phyloP scores from a whole-genome alignment of 2,113 vertebrate species.

The Phalacrocorax brasilianus region DNA sequence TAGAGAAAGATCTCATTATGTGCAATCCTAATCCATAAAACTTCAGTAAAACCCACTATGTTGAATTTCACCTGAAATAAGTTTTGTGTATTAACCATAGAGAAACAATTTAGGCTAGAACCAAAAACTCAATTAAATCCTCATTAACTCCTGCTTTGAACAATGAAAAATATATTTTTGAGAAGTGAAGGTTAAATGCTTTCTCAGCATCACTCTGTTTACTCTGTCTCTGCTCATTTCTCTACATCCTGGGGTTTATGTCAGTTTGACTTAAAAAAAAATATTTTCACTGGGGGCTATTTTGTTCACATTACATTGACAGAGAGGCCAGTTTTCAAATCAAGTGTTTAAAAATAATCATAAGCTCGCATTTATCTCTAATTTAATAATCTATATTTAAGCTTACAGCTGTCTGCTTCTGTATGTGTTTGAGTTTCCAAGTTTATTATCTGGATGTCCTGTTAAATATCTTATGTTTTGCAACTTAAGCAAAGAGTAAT shows the following conservation, averaged over 20 bases:
- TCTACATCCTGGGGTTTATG: not conserved
- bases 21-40: not conserved
- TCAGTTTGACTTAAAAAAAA: not conserved
- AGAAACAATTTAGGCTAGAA: not conserved
- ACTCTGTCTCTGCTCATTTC: not conserved
- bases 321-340: not conserved
- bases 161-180: not conserved
- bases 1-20: not conserved
- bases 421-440: not conserved
- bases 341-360: not conserved
- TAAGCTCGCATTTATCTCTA: not conserved
- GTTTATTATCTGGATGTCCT: not conserved
- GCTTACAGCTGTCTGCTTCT: not conserved
- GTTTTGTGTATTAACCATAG: not conserved
- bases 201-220: not conserved
- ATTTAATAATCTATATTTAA: not conserved
- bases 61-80: not conserved
- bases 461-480: not conserved
- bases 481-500: not conserved
- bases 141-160: not conserved
- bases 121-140: not conserved
- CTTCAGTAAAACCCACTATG: not conserved
- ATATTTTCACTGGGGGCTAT: not conserved
- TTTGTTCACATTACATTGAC: not conserved
- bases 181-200: not conserved